Evolutionary conservation across 2,113 vertebrate genomes (phyloP).

Genomic region (Manacus vitellinus): DNA sequence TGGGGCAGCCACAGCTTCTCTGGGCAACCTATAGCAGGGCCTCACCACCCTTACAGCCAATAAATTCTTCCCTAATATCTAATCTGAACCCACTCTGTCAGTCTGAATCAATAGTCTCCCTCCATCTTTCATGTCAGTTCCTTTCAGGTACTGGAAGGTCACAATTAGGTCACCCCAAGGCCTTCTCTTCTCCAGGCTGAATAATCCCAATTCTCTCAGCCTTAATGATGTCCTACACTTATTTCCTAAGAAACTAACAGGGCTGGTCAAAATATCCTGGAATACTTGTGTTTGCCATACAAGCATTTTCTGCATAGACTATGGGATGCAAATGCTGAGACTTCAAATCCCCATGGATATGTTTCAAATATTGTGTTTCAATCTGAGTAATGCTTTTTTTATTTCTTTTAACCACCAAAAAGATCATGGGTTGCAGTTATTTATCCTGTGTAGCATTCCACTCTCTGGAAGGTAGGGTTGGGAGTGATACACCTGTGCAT

Average conservation of each 20-base stretch:
- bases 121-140: neutral
- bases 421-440: neutral
- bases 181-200: neutral
- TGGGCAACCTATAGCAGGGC: neutral
- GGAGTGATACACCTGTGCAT: accelerated
- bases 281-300: neutral
- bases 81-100: accelerated
- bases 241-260: neutral
- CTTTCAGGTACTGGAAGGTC: neutral
- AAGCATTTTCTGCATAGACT: neutral
- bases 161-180: accelerated
- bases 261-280: neutral
- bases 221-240: neutral
- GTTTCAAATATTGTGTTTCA: neutral
- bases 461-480: neutral
- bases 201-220: no score
- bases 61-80: accelerated
- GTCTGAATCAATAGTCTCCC: neutral
- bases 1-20: neutral
- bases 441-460: neutral
- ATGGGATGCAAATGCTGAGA: neutral
- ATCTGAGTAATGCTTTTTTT: neutral
- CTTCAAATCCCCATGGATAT: neutral
- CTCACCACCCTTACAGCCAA: accelerated
- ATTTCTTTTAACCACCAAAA: neutral